These are phyloP conservation scores for Amphibalanus amphitrite DNA, from an alignment of 1,140 invertebrate genomes.

Conservation along the genomic window DNA sequence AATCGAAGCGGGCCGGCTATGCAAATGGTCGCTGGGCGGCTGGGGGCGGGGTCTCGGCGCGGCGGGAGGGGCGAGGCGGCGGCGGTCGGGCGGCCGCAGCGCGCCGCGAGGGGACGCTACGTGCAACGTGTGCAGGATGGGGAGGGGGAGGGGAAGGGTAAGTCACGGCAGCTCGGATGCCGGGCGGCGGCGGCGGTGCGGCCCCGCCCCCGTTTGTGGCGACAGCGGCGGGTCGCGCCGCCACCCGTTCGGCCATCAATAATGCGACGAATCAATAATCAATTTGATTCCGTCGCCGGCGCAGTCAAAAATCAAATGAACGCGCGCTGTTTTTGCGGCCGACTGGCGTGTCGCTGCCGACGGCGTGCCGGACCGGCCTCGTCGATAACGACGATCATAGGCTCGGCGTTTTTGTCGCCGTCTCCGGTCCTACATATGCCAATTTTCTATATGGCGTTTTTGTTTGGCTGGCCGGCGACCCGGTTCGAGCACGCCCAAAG, in stretches of 20 bases:
- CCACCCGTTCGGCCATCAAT: background rate
- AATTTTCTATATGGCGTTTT: background rate
- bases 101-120: background rate
- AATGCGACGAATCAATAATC: background rate
- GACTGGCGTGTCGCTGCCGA: background rate
- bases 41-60: background rate
- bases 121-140: background rate
- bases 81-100: no score
- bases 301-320: background rate
- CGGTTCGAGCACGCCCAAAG: background rate
- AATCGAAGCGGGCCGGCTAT: background rate
- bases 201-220: background rate
- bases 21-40: background rate
- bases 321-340: background rate
- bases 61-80: background rate
- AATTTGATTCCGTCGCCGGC: background rate
- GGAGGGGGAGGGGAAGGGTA: no score
- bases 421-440: background rate
- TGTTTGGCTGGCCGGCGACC: background rate
- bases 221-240: background rate
- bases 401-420: background rate
- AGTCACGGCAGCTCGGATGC: background rate
- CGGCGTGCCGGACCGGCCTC: background rate
- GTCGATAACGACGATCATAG: background rate
- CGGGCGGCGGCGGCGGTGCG: no score